phyloP scores from a whole-genome alignment of 2,888 invertebrate species.

The Hybos culiciformis region DNA sequence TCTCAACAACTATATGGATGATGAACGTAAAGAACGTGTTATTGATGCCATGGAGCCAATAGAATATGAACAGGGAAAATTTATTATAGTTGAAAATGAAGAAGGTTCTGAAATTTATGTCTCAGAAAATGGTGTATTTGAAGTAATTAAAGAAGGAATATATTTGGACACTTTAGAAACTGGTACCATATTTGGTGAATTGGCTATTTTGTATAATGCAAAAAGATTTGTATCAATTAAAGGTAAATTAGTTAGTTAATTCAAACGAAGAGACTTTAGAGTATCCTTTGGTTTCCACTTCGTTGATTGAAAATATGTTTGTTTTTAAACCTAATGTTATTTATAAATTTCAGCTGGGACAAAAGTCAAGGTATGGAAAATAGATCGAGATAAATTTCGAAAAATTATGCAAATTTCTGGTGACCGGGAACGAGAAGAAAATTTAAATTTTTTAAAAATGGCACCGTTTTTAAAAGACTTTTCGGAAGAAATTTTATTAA shows the following conservation, averaged over 20 bases:
- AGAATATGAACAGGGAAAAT: constrained; percentile 48
- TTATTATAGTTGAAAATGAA: constrained; percentile 67
- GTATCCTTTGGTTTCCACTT: not conserved
- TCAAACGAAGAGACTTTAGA: not conserved
- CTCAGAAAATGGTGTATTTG: constrained; percentile 71
- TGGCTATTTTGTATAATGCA: constrained; percentile 88
- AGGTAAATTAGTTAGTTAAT: constrained; percentile 40
- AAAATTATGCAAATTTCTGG: constrained; percentile 80
- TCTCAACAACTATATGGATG: constrained; percentile 60
- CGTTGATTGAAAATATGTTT: not conserved
- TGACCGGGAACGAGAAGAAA: constrained; percentile 69
- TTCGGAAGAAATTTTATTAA: constrained; percentile 53
- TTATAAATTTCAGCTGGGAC: constrained; percentile 45
- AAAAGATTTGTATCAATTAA: constrained; percentile 76
- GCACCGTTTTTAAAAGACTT: constrained; percentile 66
- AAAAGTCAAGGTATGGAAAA: constrained; percentile 72
- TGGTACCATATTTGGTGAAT: constrained; percentile 77
- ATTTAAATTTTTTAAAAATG: constrained; percentile 67
- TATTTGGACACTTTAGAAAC: constrained; percentile 66
- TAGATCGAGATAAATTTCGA: constrained; percentile 75
- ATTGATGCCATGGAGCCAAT: constrained; percentile 70
- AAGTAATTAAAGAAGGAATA: constrained; percentile 68
- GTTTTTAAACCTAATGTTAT: not conserved
- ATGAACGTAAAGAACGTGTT: constrained; percentile 59
- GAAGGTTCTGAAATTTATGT: constrained; percentile 78